phyloP scores from a whole-genome alignment of 1,140 invertebrate species.

The Helicorthomorpha holstii region DNA sequence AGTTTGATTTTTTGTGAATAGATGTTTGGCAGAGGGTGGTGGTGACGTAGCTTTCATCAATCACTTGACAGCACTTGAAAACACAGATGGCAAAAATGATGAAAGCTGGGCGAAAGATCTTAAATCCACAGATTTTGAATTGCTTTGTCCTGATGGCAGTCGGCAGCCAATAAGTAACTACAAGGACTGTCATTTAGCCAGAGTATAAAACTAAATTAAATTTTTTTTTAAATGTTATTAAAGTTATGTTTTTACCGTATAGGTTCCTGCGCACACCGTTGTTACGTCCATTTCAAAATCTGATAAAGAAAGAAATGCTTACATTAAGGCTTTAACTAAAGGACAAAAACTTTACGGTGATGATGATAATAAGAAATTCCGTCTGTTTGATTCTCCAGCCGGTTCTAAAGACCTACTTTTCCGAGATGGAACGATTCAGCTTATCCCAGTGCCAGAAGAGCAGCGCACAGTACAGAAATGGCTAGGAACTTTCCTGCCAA shows the following conservation, averaged over 20 bases:
- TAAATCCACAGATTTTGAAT: slow-evolving; percentile 42
- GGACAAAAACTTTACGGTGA: slow-evolving; percentile 3
- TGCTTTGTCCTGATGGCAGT: slow-evolving; percentile 70
- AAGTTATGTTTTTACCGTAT: slow-evolving; percentile 7
- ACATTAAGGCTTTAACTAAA: neutral
- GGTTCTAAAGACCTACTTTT: slow-evolving; percentile 7
- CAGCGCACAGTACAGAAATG: neutral
- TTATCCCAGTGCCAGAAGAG: neutral
- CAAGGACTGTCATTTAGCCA: slow-evolving; percentile 61
- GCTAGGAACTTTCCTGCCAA: neutral
- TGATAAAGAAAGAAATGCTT: neutral
- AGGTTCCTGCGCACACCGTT: slow-evolving; percentile 24
- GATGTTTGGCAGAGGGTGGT: slow-evolving; percentile 16
- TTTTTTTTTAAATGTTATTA: neutral
- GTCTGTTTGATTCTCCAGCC: neutral
- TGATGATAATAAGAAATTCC: neutral
- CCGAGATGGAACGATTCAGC: neutral
- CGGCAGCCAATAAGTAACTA: slow-evolving; percentile 50
- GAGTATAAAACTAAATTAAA: neutral
- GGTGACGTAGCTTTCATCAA: slow-evolving; percentile 33
- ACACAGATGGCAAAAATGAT: slow-evolving; percentile 8
- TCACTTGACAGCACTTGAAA: slow-evolving; percentile 28
- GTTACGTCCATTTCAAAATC: slow-evolving; percentile 22
- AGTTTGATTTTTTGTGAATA: slow-evolving; percentile 10
- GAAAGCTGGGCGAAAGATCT: slow-evolving; percentile 6